phyloP scores from a whole-genome alignment of 1,140 invertebrate species.

The Formica exsecta region DNA sequence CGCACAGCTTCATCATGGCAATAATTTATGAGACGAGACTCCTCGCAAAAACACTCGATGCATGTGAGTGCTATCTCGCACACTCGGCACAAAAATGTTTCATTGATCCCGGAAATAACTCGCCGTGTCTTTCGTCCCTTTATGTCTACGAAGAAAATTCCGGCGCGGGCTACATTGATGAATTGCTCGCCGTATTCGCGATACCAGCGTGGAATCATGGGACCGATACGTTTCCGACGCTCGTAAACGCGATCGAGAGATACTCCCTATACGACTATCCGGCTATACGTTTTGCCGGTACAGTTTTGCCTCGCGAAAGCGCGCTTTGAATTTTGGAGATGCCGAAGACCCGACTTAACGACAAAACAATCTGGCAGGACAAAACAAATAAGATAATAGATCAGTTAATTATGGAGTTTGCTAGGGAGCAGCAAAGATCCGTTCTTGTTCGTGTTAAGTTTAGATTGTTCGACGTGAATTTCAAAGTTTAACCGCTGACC shows the following conservation, averaged over 20 bases:
- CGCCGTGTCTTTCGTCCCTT: constrained; percentile 40
- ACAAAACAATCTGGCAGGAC: constrained; percentile 24
- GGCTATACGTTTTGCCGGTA: constrained; percentile 21
- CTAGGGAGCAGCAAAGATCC: constrained; percentile 7
- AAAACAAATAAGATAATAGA: constrained; percentile 52
- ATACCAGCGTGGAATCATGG: constrained; percentile 44
- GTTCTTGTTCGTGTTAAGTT: constrained; percentile 48
- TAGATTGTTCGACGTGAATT: background rate
- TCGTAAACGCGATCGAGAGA: constrained; percentile 58
- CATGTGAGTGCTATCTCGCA: background rate
- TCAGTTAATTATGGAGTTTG: constrained; percentile 58
- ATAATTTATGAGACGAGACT: constrained; percentile 42
- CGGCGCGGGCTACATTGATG: constrained; percentile 22
- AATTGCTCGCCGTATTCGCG: constrained; percentile 29
- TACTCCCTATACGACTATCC: constrained; percentile 27
- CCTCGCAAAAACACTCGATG: constrained; percentile 18
- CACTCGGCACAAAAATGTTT: constrained; percentile 44
- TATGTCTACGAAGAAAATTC: constrained; percentile 45
- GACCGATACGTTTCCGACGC: constrained; percentile 37
- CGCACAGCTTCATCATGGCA: constrained; percentile 17
- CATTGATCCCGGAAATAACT: constrained; percentile 51
- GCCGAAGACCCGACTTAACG: background rate
- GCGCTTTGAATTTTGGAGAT: constrained; percentile 22
- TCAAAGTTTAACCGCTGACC: background rate
- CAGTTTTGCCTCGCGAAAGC: constrained; percentile 26